These are phyloP conservation scores for Bovichtus diacanthus DNA, from an alignment of 2,797 vertebrate species.

Conservation along the genomic window DNA sequence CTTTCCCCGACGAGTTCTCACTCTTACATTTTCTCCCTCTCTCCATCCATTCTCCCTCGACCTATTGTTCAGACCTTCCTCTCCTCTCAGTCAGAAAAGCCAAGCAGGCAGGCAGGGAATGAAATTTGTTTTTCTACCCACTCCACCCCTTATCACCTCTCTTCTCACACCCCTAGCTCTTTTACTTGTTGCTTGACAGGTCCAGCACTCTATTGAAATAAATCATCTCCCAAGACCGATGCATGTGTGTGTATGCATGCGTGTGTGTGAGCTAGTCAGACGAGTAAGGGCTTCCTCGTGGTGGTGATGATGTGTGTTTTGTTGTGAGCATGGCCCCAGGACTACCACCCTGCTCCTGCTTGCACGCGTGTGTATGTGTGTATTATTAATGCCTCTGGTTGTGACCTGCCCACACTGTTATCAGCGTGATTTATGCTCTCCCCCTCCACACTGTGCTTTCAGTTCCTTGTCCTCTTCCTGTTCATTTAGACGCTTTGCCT, in stretches of 20 bases:
- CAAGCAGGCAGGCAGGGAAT: constrained; percentile 57
- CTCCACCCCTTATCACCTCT: constrained; percentile 62
- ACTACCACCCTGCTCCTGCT: constrained; percentile 63
- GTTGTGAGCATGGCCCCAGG: constrained; percentile 64
- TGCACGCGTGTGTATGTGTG: constrained; percentile 50
- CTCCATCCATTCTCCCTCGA: constrained; percentile 4
- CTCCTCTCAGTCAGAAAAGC: constrained; percentile 57
- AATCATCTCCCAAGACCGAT: constrained; percentile 66
- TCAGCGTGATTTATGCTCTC: constrained; percentile 81
- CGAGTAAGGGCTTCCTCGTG: constrained; percentile 56
- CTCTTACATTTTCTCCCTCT: constrained; percentile 23
- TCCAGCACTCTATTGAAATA: constrained; percentile 69
- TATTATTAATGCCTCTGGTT: constrained; percentile 81
- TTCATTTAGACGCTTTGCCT: constrained; percentile 66
- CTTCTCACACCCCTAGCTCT: constrained; percentile 58
- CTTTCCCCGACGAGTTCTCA: constrained; percentile 18
- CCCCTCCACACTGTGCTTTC: constrained; percentile 55
- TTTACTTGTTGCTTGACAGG: constrained; percentile 79
- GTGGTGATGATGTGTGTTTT: constrained; percentile 66
- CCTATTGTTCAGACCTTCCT: constrained; percentile 51
- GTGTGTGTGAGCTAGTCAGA: constrained; percentile 26
- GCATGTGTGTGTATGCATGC: background rate
- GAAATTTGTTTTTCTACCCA: constrained; percentile 75
- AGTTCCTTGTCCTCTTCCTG: constrained; percentile 54
- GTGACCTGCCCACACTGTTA: constrained; percentile 81